Evolutionary conservation across 2,888 invertebrate genomes (phyloP), one percentile per base, ranked within the genome.

Genomic region (Synergus laeviventris): DNA sequence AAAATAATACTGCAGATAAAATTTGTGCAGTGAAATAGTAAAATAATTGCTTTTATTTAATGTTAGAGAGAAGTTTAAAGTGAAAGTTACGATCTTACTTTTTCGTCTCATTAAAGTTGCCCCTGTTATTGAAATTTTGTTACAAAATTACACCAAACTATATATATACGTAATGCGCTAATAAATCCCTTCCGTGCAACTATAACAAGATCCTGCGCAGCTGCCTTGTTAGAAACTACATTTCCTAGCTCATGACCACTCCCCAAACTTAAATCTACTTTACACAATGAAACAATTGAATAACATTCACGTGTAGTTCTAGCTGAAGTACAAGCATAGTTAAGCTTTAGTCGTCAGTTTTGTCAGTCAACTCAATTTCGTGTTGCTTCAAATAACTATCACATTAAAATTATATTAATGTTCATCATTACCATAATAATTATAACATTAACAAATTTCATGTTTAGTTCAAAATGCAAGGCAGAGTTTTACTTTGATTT

Each of bases 231-330:
- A 54, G 18, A 73, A 56, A 66, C 45, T 49, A 45, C 66, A 31
- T 42, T 36, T 61, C 36, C 61, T 36, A 66, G 39, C 45, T 66
- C 66, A 66, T 66, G 66, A 42, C 66, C 66, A 66, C 66, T 38
- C 38, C 38, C 42, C 66, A 18, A 49, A 66, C 66, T 66, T 66
- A 24, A 18, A 66, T 66, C 66, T 49, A 49, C 66, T 66, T 39
- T 66, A 42, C 14, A 36, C 36, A 73, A 39, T 36, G 16, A 56
- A 56, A 56, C 73, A 36, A 21, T 36, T 66, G 5, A 66, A 45
- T 8, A 45, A 66, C 42, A 9, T 45, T 45, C 24, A 24, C 21
- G 24, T 45, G 7, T 31, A 45, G 7, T 45, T 45, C 42, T 42
- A 42, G 21, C 64, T 42, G 21, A 39, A 66, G 45, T 24, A 66